Percentiles rank a stretch among this genome's conserved stretches.
phyloP scores from a whole-genome alignment of 2,113 vertebrate species.

The Hystrix brachyura region DNA sequence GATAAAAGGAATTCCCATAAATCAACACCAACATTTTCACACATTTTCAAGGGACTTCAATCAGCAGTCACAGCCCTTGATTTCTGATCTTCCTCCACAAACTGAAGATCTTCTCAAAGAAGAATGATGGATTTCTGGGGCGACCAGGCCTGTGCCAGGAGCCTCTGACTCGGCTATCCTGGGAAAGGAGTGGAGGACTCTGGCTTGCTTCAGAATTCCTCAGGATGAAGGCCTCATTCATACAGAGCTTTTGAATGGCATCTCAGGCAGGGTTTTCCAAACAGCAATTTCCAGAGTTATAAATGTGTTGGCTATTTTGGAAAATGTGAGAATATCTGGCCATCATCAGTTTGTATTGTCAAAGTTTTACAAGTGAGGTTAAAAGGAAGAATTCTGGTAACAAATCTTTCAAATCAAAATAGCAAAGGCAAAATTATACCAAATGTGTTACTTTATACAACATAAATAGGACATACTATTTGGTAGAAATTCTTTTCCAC shows the following conservation, averaged over 20 bases:
- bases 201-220: constrained; percentile 82
- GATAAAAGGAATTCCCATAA: background rate
- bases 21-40: background rate
- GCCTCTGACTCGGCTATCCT: constrained; percentile 18
- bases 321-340: constrained; percentile 78
- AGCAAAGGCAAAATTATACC: constrained; percentile 46
- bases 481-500: constrained; percentile 26
- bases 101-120: constrained; percentile 22
- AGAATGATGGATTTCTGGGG: background rate
- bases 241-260: constrained; percentile 46
- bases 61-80: background rate
- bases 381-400: constrained; percentile 69
- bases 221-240: constrained; percentile 68
- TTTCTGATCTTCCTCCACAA: background rate
- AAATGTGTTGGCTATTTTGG: constrained; percentile 74
- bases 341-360: constrained; percentile 52
- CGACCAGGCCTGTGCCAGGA: background rate
- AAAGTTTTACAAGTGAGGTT: constrained; percentile 56
- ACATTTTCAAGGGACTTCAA: background rate
- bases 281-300: constrained; percentile 72
- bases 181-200: constrained; percentile 28
- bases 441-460: background rate
- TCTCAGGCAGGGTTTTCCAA: constrained; percentile 78
- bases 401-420: constrained; percentile 69
- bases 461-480: background rate